phyloP scores from a whole-genome alignment of 2,797 vertebrate genomes.

The Acanthurus tractus region DNA sequence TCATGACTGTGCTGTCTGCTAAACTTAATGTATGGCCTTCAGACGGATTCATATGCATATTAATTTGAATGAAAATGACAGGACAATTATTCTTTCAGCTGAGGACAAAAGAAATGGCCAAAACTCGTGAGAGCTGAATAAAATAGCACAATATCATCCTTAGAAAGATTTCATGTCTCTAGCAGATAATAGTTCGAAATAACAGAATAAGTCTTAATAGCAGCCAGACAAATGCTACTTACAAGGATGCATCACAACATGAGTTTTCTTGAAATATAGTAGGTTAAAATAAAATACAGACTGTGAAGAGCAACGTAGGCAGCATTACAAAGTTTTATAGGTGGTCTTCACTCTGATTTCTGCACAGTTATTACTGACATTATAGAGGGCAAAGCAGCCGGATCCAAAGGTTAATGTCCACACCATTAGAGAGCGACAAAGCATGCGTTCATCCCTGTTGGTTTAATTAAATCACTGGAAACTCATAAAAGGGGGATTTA shows the following conservation, averaged over 20 bases:
- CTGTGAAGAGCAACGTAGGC: constrained; percentile 45
- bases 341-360: constrained; percentile 22
- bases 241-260: constrained; percentile 31
- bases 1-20: constrained; percentile 76
- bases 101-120: constrained; percentile 55
- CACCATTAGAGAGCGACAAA: constrained; percentile 73
- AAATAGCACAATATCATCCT: constrained; percentile 5
- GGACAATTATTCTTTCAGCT: constrained; percentile 73
- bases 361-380: constrained; percentile 67
- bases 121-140: constrained; percentile 20
- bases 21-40: constrained; percentile 70
- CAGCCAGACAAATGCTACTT: constrained; percentile 18
- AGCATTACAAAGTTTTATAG: constrained; percentile 38
- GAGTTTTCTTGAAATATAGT: constrained; percentile 43
- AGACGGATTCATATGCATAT: constrained; percentile 77
- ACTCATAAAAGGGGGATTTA: constrained; percentile 74
- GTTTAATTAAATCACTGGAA: constrained; percentile 84
- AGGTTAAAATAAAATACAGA: constrained; percentile 44
- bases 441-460: constrained; percentile 76
- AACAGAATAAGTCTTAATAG: constrained; percentile 11
- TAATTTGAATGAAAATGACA: constrained; percentile 77
- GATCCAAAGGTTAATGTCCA: constrained; percentile 82
- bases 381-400: constrained; percentile 75
- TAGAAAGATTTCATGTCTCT: constrained; percentile 11
- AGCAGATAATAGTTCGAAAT: constrained; percentile 13